Base-by-base conservation (phyloP, 2,797 vertebrate species). In the Psittacula echo region DNA sequence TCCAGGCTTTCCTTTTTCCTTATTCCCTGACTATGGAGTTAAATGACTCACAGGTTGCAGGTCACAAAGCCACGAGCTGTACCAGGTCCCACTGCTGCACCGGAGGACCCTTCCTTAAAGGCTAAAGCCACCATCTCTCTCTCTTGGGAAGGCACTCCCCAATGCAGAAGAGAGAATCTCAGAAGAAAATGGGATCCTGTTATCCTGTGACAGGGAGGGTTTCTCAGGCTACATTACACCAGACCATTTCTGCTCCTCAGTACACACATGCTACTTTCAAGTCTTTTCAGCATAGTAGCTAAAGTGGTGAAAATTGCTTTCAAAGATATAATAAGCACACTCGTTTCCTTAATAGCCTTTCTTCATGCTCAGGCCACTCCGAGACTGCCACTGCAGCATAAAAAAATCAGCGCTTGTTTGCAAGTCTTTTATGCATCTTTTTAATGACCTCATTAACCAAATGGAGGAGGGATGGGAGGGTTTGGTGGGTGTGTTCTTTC, bases 361-460 rank as follows among this genome's bases (percentile, higher is more conserved):
- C 90, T 89, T 75, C n/a, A 6, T 42, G 86, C 41, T 92, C 58
- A 60, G 85, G 45, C 90, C 92, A 39, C 64, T 92, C 61, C 11
- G 9, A 79, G 75, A 73, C 26, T 91, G 61, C 58, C 64, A 41
- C 71, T 30, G 27, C 37, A 74, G 82, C 84, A 94, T 78, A 93
- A 97, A 94, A 97, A 97, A 96, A 92, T 89, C 91, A 94, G 75
- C 2, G 5, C 48, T 75, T 81, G 51, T 92, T 81, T 82, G 20
- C 79, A 93, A 93, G 87, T 19, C 61, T 61, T 97, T 77, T 50
- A 37, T 72, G 74, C 53, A 79, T 88, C 84, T 95, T 96, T 96
- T 93, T 95, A 97, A 97, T 75, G 75, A 94, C 60, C 89, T 94
- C 91, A 89, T 97, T 97, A 96, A 89, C 89, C 66, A 96, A 97